phyloP scores from a whole-genome alignment of 2,797 vertebrate genomes.

The Chrosomus eos region DNA sequence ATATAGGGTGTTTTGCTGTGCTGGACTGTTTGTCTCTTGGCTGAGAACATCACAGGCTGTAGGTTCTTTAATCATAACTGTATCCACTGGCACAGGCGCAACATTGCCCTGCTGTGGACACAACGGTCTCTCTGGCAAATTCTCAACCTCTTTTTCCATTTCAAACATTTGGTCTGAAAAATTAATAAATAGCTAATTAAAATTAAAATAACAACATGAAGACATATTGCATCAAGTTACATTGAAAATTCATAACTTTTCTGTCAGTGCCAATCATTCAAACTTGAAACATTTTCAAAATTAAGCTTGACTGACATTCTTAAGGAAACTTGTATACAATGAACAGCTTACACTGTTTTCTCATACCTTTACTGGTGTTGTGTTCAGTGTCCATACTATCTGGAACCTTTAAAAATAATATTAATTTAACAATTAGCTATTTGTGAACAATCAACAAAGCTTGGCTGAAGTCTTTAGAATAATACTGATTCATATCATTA shows the following conservation, averaged over 20 bases:
- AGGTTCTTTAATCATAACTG: not conserved
- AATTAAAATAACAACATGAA: not conserved
- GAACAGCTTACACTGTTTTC: not conserved
- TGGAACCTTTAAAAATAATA: conserved; percentile 27
- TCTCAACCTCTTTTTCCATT: conserved; percentile 20
- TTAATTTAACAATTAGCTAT: not conserved
- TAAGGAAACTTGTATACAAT: not conserved
- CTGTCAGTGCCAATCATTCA: not conserved
- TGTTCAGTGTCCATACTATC: conserved; percentile 30
- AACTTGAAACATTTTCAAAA: not conserved
- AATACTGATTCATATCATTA: not conserved
- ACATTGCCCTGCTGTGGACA: conserved; percentile 51
- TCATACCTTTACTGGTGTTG: conserved; percentile 41
- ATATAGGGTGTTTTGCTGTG: conserved; percentile 64
- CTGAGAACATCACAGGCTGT: not conserved
- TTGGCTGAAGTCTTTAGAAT: not conserved
- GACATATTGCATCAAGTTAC: not conserved
- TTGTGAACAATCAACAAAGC: not conserved
- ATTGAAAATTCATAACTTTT: not conserved
- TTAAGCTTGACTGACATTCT: not conserved
- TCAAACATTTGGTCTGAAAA: conserved; percentile 36
- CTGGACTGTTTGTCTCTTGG: conserved; percentile 12
- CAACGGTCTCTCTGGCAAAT: not conserved
- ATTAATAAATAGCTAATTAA: not conserved
- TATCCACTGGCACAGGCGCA: not conserved